A percentile compares a stretch with the other conserved stretches of the same genome.
These are phyloP conservation scores for Drosophila aff. DNA, from an alignment of 1,140 invertebrate species.

Conservation along the genomic window DNA sequence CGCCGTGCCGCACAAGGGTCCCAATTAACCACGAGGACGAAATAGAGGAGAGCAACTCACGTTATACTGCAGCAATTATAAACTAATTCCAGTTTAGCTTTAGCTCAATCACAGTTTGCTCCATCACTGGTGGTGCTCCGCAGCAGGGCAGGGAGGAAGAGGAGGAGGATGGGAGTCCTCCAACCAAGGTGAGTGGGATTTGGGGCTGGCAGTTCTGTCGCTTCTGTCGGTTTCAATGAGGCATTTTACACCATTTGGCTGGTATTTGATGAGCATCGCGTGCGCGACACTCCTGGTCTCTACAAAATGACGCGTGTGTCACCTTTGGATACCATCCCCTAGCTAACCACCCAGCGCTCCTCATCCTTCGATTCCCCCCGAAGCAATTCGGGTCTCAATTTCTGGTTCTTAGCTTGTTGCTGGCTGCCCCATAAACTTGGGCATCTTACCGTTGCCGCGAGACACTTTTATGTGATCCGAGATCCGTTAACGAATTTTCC, in stretches of 20 bases:
- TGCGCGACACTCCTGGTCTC: constrained; percentile 42
- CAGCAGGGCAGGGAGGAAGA: background rate
- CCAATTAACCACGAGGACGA: constrained; percentile 38
- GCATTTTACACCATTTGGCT: constrained; percentile 78
- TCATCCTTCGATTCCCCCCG: constrained; percentile 1
- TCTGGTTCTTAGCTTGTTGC: constrained; percentile 64
- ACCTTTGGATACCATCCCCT: constrained; percentile 4
- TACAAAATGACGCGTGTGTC: constrained; percentile 43
- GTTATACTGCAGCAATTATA: constrained; percentile 40
- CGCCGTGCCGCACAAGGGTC: constrained; percentile 8
- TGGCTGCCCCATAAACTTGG: constrained; percentile 48
- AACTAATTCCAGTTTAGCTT: constrained; percentile 44
- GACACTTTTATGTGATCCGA: constrained; percentile 73
- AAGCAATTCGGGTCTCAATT: constrained; percentile 19
- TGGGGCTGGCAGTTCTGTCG: constrained; percentile 33
- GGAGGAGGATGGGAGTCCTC: background rate
- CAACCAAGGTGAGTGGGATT: constrained; percentile 42
- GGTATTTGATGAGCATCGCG: constrained; percentile 72
- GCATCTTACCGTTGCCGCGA: constrained; percentile 29
- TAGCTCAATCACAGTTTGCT: constrained; percentile 46
- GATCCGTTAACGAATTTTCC: constrained; percentile 74
- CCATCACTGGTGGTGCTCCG: constrained; percentile 26
- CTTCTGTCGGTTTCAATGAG: constrained; percentile 67
- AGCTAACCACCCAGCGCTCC: background rate
- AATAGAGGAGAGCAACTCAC: constrained; percentile 15